A percentile compares a stretch with the other conserved stretches of the same genome.
These are phyloP conservation scores for Brachystomella parvula DNA, from an alignment of 1,140 invertebrate genomes.

Conservation along the genomic window DNA sequence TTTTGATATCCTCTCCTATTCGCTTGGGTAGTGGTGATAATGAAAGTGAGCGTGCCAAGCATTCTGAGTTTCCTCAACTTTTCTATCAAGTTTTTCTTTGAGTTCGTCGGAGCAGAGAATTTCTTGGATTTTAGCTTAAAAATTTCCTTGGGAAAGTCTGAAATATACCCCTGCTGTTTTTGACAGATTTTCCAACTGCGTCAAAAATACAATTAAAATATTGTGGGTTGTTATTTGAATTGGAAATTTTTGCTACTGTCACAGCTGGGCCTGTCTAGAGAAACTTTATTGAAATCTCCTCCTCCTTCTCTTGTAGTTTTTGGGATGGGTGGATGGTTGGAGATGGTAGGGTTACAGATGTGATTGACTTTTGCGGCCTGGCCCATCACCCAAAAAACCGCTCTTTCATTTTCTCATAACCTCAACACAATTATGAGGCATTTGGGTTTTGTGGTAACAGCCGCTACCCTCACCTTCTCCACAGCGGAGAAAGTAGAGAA, in stretches of 20 bases:
- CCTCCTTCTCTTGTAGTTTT: not conserved
- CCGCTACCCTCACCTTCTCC: no score
- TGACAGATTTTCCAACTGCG: not conserved
- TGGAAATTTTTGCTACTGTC: constrained; percentile 6
- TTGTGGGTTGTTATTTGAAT: constrained; percentile 13
- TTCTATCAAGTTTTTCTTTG: not conserved
- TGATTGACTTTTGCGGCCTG: constrained; percentile 13
- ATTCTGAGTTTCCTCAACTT: not conserved
- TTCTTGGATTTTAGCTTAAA: no score
- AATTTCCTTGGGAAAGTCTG: no score
- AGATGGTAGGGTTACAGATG: not conserved
- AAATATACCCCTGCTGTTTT: not conserved
- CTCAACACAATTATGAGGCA: constrained; percentile 12
- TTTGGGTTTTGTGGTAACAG: no score
- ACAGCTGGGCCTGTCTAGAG: not conserved
- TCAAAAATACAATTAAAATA: constrained; percentile 15
- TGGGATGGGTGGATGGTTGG: not conserved
- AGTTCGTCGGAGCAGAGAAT: no score
- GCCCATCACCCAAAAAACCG: not conserved
- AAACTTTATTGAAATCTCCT: constrained; percentile 12
- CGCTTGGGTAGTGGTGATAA: not conserved
- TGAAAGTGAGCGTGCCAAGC: not conserved
- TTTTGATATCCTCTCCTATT: no score
- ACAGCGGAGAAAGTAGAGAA: no score
- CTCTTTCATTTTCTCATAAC: not conserved